These are phyloP conservation scores for Rambutsinella grinnellia DNA, from an alignment of 2,888 invertebrate species.

Conservation along the genomic window DNA sequence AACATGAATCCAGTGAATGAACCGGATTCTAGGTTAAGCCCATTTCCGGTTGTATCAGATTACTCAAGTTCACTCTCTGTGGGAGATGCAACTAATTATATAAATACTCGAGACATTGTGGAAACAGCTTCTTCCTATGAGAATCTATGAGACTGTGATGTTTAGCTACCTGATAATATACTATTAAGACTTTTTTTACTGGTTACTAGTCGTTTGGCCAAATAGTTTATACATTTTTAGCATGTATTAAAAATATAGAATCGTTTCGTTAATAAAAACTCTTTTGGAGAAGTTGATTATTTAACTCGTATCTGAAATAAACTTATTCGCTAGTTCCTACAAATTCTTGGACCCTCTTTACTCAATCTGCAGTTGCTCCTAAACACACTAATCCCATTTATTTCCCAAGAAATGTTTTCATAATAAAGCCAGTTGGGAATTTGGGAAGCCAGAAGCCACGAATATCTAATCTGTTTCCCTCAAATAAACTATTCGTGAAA, in stretches of 20 bases:
- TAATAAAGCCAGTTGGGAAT: too few species aligned
- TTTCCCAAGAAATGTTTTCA: too few species aligned
- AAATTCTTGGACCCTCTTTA: too few species aligned
- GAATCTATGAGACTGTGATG: slow-evolving; percentile 35
- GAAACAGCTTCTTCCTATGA: slow-evolving; percentile 48
- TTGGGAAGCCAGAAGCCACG: too few species aligned
- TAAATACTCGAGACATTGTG: slow-evolving; percentile 27
- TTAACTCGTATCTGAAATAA: too few species aligned
- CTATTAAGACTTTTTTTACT: neutral
- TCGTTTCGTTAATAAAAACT: too few species aligned
- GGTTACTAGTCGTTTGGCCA: neutral
- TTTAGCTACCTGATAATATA: neutral
- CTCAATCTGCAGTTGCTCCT: too few species aligned
- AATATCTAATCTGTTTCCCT: too few species aligned
- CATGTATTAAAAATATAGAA: neutral
- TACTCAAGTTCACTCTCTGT: slow-evolving; percentile 16
- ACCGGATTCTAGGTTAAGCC: slow-evolving; percentile 13
- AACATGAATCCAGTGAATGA: neutral
- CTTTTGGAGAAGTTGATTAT: too few species aligned
- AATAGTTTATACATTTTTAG: neutral
- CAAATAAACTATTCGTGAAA: too few species aligned
- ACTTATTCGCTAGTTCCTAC: too few species aligned
- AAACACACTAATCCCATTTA: too few species aligned
- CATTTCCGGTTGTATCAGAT: slow-evolving; percentile 24
- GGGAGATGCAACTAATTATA: neutral